Base-by-base conservation (phyloP, 2,113 vertebrate species). In the Campylomormyrus numenius region DNA sequence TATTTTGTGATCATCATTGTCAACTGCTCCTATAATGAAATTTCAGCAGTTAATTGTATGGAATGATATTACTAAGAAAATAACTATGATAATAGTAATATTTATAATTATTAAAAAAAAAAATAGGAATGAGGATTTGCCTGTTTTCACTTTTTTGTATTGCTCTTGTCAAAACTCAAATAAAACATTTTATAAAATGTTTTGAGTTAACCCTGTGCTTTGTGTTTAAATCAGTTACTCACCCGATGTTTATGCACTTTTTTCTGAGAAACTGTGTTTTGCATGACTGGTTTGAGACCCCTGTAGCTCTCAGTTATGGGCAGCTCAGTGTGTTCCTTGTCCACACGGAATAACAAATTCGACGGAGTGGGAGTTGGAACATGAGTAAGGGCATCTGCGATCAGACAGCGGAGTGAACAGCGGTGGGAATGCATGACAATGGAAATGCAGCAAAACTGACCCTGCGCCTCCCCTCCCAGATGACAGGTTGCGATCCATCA, bases 81-180 rank as follows among this genome's bases (percentile, higher is more conserved):
- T 92, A 93, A 94, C 94, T 95, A 95, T 95, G 93, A 95, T 95
- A 91, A 93, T 96, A 94, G 95, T 95, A 85, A 95, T 96, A 95
- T 95, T 96, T 94, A 96, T 95, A 95, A 95, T 96, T 90, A 95
- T 94, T 91, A 50, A 39, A 50, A 42, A 42, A 90, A 95, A 52
- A 95, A 94, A 94, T 95, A 96, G 88, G 90, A 96, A 95, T 94
- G 88, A 94, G 89, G 93, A 92, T 89, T 90, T 93, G 91, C 90
- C 90, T 94, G 91, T 93, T 94, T 90, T 93, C 92, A 90, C 91
- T 89, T 84, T 90, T 94, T 94, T 94, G 91, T 94, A 92, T 94
- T 94, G 92, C 90, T 91, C 92, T 42, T 24, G 92, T 93, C 91
- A 84, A 93, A 93, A 92, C 45, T 92, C 39, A 92, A 95, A 94